Percentiles rank a stretch among this genome's conserved stretches.
Conservation (phyloP, 2,113 vertebrate genomes). For the Lagenorhynchus albirostris region DNA sequence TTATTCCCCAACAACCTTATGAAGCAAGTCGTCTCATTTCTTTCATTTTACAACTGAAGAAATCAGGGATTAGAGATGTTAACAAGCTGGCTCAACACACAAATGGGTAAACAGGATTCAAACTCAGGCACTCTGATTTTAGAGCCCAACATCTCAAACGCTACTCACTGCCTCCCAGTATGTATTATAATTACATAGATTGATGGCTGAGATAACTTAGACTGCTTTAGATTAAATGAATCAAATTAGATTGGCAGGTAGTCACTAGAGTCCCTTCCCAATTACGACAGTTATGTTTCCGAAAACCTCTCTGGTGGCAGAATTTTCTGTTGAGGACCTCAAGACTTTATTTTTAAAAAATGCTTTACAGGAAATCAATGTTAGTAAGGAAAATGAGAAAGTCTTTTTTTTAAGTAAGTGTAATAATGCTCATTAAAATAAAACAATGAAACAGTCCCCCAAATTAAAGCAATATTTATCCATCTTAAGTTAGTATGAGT, state of each 20-base stretch:
- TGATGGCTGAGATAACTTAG: background rate
- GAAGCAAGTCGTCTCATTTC: background rate
- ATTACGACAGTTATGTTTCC: background rate
- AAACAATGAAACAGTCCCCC: background rate
- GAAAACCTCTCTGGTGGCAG: background rate
- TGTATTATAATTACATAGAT: background rate
- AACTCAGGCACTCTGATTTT: background rate
- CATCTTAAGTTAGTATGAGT: background rate
- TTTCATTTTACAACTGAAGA: background rate
- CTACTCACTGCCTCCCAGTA: background rate
- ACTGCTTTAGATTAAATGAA: background rate
- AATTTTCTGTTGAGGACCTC: slow-evolving; percentile 1
- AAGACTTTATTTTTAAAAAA: background rate
- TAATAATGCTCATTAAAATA: background rate
- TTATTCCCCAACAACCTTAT: background rate
- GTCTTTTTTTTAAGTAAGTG: background rate
- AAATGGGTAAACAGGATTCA: background rate
- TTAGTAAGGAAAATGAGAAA: background rate
- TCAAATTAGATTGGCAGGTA: background rate
- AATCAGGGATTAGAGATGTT: background rate
- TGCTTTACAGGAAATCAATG: background rate
- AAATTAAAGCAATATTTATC: background rate
- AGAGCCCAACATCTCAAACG: background rate
- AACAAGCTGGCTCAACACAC: background rate
- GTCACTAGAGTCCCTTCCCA: background rate